A percentile compares a stretch with the other conserved stretches of the same genome.
These are phyloP conservation scores for Turnix velox DNA, from an alignment of 2,113 vertebrate genomes.

Conservation along the genomic window DNA sequence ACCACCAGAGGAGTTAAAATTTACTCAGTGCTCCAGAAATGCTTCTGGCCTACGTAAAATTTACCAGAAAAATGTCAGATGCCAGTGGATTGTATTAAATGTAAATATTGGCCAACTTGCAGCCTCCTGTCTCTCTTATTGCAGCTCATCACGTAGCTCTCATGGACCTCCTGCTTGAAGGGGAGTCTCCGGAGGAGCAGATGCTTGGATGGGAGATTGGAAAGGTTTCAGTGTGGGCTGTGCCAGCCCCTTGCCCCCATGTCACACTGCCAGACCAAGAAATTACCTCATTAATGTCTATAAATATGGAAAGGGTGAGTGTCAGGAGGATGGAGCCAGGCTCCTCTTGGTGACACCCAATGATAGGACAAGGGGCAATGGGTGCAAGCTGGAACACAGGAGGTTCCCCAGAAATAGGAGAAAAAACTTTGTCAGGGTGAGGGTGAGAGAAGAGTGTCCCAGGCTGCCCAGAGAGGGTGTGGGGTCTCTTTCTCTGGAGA, in stretches of 20 bases:
- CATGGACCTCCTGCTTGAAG: background rate
- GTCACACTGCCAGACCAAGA: accelerated
- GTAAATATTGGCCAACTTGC: slow-evolving; percentile 47
- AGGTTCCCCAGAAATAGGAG: too few relatives aligned
- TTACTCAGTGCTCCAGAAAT: slow-evolving; percentile 55
- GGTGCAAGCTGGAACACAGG: too few relatives aligned
- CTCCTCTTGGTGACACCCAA: too few relatives aligned
- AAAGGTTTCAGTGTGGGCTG: background rate
- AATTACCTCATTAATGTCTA: too few relatives aligned
- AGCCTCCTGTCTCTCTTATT: slow-evolving; percentile 3
- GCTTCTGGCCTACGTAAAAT: slow-evolving; percentile 50
- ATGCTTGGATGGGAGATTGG: background rate
- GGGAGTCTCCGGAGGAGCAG: slow-evolving; percentile 34
- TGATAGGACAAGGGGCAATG: too few relatives aligned
- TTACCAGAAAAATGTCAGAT: slow-evolving; percentile 67
- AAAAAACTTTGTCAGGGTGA: too few relatives aligned
- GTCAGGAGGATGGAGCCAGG: too few relatives aligned
- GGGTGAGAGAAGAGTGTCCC: too few relatives aligned
- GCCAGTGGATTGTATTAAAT: slow-evolving; percentile 64
- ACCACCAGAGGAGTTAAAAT: slow-evolving; percentile 47
- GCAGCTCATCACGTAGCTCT: background rate
- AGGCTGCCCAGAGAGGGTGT: too few relatives aligned
- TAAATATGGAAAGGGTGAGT: too few relatives aligned
- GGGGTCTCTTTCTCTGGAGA: too few relatives aligned
- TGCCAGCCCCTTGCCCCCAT: accelerated